Conservation (phyloP, 2,113 vertebrate genomes). For the Anarrhichthys ocellatus region DNA sequence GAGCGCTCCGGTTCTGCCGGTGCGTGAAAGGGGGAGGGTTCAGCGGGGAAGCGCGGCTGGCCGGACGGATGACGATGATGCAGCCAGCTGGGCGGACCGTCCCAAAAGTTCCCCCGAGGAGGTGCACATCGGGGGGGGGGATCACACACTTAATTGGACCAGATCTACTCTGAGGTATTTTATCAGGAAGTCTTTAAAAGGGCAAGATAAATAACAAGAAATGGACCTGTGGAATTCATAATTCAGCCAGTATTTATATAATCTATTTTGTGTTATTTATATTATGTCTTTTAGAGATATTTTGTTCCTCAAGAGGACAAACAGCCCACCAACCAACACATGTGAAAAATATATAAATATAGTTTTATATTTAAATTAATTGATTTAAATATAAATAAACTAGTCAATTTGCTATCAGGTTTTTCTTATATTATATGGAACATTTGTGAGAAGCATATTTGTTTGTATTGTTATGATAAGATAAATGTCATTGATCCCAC, state of each 20-base stretch:
- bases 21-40: constrained; percentile 20
- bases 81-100: constrained; percentile 37
- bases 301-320: neutral
- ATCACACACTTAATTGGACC: neutral
- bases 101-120: neutral
- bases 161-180: fast-evolving
- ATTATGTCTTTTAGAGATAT: neutral
- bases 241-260: neutral
- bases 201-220: neutral
- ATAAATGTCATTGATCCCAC: neutral
- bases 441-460: neutral
- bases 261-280: neutral
- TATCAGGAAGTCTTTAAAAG: neutral
- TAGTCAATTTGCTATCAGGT: neutral
- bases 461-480: neutral
- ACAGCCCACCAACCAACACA: neutral
- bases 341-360: neutral
- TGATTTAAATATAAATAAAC: neutral
- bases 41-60: constrained; percentile 35
- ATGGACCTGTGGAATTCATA: neutral
- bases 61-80: constrained; percentile 33
- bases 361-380: neutral
- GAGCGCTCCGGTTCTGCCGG: constrained; percentile 15
- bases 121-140: neutral
- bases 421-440: neutral